Base-by-base conservation (phyloP, 2,888 invertebrate genomes). In the Apamea crenata region DNA sequence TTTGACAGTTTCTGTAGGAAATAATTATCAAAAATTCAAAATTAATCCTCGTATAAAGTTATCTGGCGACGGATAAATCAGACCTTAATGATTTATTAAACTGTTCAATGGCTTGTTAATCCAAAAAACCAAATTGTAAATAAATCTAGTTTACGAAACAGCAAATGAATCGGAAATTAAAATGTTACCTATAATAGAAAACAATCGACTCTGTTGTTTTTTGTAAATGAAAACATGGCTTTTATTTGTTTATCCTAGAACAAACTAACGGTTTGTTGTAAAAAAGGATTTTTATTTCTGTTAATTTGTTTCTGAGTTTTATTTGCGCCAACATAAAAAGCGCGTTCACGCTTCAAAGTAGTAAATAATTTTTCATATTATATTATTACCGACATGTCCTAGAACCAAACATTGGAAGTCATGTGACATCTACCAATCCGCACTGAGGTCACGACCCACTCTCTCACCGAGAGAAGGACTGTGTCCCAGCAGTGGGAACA, bases 231-330 rank as follows among this genome's bases (percentile, higher is more conserved):
- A 81, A 66, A 36, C 16, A 66, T 82, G 32, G 2, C 0, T 56
- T 32, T 29, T 18, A 82, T 82, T 82, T 75, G n/a, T 44, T 44
- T 6, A 53, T 1, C 14, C 50, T 74, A 32, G 18, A 25, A 21
- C 16, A 21, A 32, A 80, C 5, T 1, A 44, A 53, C 5, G 3
- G 32, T 53, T 70, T 32, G 7, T 25, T 63, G 3, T 29, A 29
- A 56, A 56, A 65, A n/a, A 1, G n/a, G 7, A 16, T 44, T 36
- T 66, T 36, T 18, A 36, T 32, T 21, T 14, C 12, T 68, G 29
- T 1, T 47, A 29, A 14, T 14, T 47, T 68, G 47, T 29, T 47
- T 47, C 21, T 3, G 21, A 21, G n/a, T 68, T 68, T 44, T 29
- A 44, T 68, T 47, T 68, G 7, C 7, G 6, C 44, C 6, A 21